Evolutionary conservation across 2,113 vertebrate genomes (phyloP).

Genomic region (Saguinus imperator): DNA sequence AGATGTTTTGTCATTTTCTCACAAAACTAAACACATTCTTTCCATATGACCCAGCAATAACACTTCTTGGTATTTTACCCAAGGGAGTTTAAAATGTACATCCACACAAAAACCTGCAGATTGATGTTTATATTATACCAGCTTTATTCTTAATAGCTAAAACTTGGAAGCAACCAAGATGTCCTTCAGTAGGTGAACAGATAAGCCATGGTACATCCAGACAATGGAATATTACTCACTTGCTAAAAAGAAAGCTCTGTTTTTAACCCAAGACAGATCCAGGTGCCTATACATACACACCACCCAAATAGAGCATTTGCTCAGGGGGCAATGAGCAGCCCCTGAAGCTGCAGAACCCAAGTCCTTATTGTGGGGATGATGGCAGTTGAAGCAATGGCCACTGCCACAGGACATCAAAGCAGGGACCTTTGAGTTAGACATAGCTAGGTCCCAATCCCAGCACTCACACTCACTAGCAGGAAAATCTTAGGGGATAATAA

Average conservation of each 20-base stretch:
- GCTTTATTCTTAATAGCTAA: not conserved
- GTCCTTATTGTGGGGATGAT: too few relatives aligned
- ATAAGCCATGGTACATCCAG: not conserved
- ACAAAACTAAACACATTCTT: not conserved
- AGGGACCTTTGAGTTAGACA: not conserved
- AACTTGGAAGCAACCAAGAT: not conserved
- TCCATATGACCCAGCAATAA: too few relatives aligned
- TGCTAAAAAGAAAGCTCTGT: not conserved
- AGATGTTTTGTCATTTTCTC: not conserved
- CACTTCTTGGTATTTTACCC: not conserved
- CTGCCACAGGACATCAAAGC: not conserved
- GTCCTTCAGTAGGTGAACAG: not conserved
- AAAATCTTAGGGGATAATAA: not conserved
- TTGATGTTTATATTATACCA: not conserved
- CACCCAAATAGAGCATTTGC: not conserved
- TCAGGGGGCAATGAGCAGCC: not conserved
- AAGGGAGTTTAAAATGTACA: not conserved
- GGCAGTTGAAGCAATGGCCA: not conserved
- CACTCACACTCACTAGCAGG: not conserved
- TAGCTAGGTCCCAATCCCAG: not conserved
- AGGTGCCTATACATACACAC: not conserved
- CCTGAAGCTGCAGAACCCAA: not conserved
- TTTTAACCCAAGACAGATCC: not conserved
- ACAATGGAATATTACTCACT: not conserved
- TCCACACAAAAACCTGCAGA: not conserved